phyloP scores from a whole-genome alignment of 2,113 vertebrate species.

The Oncorhynchus mykiss region DNA sequence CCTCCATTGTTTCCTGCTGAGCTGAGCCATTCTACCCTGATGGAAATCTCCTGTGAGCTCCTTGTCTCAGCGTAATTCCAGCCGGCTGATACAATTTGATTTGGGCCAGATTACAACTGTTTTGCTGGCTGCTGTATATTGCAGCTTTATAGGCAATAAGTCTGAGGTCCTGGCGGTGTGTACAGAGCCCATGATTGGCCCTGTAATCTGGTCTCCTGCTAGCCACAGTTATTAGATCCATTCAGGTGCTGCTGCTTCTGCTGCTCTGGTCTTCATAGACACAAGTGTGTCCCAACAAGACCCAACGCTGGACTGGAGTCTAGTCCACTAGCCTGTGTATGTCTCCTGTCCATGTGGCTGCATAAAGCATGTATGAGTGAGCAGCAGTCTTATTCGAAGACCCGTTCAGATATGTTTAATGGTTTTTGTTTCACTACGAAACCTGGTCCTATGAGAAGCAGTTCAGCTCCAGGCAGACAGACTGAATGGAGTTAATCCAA shows the following conservation, averaged over 20 bases:
- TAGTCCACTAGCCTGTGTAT: no score
- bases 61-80: neutral
- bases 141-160: slow-evolving; percentile 9
- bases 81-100: slow-evolving; percentile 2
- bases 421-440: slow-evolving; percentile 46
- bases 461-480: neutral
- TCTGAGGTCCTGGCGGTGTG: slow-evolving; percentile 5
- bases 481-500: slow-evolving; percentile 39
- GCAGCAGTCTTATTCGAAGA: no score
- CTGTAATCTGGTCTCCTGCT: no score
- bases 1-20: neutral
- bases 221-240: no score
- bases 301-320: no score
- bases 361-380: no score
- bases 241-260: no score
- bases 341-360: no score
- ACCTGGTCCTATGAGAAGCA: slow-evolving; percentile 23
- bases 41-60: neutral
- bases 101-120: neutral
- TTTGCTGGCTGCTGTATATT: slow-evolving; percentile 7
- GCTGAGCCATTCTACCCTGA: neutral
- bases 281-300: no score
- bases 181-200: no score
- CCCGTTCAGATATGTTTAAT: slow-evolving; percentile 46
- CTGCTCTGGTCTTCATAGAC: no score